These are phyloP conservation scores for Hypsibius dujardini DNA, from an alignment of 1,140 invertebrate genomes.

Conservation along the genomic window DNA sequence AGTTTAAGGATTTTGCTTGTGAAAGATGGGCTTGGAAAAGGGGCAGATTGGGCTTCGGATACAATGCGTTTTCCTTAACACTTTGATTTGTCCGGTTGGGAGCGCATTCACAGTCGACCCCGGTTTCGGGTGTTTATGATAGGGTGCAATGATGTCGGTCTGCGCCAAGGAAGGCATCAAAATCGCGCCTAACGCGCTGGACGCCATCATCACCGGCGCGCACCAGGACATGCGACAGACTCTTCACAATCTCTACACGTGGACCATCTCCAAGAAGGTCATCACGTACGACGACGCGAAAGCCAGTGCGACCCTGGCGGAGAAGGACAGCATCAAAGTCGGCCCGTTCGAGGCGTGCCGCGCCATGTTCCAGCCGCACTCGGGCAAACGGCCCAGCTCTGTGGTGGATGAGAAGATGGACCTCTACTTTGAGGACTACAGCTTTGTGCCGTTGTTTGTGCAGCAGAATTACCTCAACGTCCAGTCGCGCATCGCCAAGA, in stretches of 20 bases:
- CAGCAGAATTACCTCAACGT: conserved; percentile 87
- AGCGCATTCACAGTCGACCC: too few relatives aligned
- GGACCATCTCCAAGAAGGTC: not conserved
- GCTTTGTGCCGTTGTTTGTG: conserved; percentile 77
- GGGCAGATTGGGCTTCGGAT: too few relatives aligned
- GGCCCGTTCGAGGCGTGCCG: conserved; percentile 82
- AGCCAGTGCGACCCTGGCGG: not conserved
- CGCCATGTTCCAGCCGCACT: conserved; percentile 52
- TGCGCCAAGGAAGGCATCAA: conserved; percentile 80
- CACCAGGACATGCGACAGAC: conserved; percentile 86
- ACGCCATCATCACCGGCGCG: conserved; percentile 65
- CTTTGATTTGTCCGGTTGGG: too few relatives aligned
- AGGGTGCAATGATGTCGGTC: conserved; percentile 70
- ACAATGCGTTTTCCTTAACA: too few relatives aligned
- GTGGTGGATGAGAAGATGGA: conserved; percentile 51
- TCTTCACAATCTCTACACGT: conserved; percentile 42
- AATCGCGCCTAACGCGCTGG: conserved; percentile 51
- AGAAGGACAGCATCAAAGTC: conserved; percentile 21
- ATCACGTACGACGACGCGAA: conserved; percentile 8
- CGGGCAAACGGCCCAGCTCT: not conserved
- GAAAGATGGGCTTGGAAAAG: too few relatives aligned
- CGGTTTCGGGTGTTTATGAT: conserved; percentile 21
- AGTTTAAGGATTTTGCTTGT: too few relatives aligned
- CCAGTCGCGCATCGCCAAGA: conserved; percentile 45
- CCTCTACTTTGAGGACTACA: conserved; percentile 94